These are phyloP conservation scores for Tipula vernalis DNA, from an alignment of 2,888 invertebrate genomes.

Conservation along the genomic window DNA sequence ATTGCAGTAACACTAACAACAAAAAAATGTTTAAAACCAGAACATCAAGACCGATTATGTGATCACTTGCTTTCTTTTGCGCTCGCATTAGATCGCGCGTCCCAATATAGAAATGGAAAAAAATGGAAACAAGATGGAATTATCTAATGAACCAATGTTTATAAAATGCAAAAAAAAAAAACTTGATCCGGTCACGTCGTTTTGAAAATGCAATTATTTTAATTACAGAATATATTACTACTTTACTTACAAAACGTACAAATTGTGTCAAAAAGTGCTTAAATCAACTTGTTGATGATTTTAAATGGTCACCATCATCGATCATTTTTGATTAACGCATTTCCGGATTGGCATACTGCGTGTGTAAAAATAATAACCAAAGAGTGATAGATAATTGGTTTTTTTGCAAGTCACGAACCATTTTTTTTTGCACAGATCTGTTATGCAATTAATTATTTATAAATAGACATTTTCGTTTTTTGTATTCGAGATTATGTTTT, in stretches of 20 bases:
- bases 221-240: too few species aligned
- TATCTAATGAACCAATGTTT: background rate
- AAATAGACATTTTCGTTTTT: background rate
- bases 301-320: background rate
- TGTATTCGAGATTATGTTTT: background rate
- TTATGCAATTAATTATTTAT: background rate
- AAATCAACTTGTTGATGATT: background rate
- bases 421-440: background rate
- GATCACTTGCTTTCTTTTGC: background rate
- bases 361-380: background rate
- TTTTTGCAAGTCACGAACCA: background rate
- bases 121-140: background rate
- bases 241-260: background rate
- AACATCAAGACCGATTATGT: background rate
- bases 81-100: background rate
- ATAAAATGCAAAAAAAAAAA: background rate
- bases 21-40: background rate
- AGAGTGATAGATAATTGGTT: background rate
- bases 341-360: background rate
- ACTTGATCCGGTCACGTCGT: background rate
- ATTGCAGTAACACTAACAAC: background rate
- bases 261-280: background rate
- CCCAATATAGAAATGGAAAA: background rate
- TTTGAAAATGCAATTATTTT: background rate
- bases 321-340: background rate